Percentiles rank a stretch among this genome's conserved stretches.
phyloP scores from a whole-genome alignment of 1,140 invertebrate species.

The Caenorhabditis inopinata region DNA sequence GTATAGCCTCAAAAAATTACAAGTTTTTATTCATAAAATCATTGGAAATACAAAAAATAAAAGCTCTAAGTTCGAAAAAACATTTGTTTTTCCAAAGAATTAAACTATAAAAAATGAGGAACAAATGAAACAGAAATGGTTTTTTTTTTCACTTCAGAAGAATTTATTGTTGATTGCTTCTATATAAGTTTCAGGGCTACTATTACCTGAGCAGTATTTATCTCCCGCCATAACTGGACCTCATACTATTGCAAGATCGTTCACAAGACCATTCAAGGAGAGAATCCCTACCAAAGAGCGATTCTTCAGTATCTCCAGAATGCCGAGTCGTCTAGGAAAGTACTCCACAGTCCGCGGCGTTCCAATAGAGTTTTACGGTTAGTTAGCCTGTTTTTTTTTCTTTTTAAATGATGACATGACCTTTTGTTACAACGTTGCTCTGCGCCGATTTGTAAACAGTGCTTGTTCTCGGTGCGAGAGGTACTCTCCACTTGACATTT shows the following conservation, averaged over 20 bases:
- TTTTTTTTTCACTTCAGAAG: too few species aligned
- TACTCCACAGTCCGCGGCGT: not conserved
- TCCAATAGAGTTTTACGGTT: not conserved
- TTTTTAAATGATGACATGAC: not conserved
- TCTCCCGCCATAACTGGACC: not conserved
- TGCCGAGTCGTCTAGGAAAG: not conserved
- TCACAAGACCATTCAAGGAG: not conserved
- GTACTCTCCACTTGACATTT: not conserved
- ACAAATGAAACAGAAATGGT: not conserved
- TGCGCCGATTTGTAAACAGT: conserved; percentile 7
- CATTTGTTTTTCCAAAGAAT: too few species aligned
- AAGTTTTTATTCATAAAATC: too few species aligned
- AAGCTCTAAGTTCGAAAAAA: too few species aligned
- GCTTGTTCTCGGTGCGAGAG: not conserved
- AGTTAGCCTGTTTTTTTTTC: not conserved
- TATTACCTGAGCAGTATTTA: not conserved
- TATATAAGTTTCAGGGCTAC: not conserved
- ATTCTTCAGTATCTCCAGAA: conserved; percentile 21
- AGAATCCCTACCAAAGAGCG: not conserved
- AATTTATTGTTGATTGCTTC: too few species aligned
- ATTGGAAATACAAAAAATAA: too few species aligned
- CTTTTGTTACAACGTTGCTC: not conserved
- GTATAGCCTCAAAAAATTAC: not conserved
- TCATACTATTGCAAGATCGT: not conserved
- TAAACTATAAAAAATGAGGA: not conserved